These are phyloP conservation scores for Salvator merianae DNA, from an alignment of 2,113 vertebrate genomes.

Conservation along the genomic window DNA sequence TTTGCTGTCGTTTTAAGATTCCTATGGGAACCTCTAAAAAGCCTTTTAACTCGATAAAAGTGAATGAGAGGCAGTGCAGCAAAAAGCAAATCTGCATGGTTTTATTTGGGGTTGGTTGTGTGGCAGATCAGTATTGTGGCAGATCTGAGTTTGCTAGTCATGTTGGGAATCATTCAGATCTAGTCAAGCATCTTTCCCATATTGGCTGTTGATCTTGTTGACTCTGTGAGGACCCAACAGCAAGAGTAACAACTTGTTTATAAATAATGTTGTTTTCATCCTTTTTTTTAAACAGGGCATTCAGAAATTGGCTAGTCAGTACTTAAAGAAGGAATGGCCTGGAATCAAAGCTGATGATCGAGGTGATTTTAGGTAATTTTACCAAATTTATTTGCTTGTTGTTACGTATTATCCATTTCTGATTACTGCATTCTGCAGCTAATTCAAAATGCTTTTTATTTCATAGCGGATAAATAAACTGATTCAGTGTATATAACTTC, in stretches of 20 bases:
- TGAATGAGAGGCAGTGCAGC: no score
- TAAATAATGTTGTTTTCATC: fast-evolving
- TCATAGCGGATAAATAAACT: neutral
- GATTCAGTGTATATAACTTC: neutral
- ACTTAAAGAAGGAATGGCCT: constrained; percentile 97
- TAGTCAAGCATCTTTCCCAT: neutral
- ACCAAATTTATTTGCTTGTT: constrained; percentile 19
- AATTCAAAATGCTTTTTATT: neutral
- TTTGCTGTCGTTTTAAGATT: neutral
- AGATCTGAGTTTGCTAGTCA: neutral
- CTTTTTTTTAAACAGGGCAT: constrained; percentile 82
- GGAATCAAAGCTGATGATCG: constrained; percentile 91
- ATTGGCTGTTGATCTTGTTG: neutral
- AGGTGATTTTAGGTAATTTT: constrained; percentile 90
- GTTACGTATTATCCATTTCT: no score
- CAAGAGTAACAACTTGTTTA: neutral
- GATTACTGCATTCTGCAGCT: neutral
- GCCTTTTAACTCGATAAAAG: fast-evolving
- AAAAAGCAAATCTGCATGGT: neutral
- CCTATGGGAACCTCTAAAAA: neutral
- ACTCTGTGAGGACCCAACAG: neutral
- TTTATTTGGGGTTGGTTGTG: neutral
- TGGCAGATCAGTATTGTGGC: no score
- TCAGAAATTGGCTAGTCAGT: constrained; percentile 96
- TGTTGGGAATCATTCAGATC: neutral